Conservation (phyloP, 2,888 invertebrate genomes). For the Caenorhabditis sulstoni region DNA sequence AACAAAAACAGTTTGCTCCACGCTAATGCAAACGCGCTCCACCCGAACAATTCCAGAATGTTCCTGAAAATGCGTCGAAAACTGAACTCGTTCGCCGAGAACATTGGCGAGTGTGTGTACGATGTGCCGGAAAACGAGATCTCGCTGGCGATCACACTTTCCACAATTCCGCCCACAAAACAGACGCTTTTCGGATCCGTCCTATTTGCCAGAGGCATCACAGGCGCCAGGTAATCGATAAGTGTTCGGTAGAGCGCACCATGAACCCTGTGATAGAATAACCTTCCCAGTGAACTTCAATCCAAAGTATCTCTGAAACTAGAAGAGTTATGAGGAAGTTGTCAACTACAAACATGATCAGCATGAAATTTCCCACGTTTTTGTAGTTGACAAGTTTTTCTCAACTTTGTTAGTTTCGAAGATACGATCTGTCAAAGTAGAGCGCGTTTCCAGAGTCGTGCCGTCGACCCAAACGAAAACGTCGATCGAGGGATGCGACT, state of each 20-base stretch:
- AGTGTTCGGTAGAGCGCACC: background rate
- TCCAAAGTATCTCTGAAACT: no score
- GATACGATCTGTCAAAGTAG: no score
- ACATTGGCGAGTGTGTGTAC: constrained; percentile 73
- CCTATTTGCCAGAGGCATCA: constrained; percentile 72
- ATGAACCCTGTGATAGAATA: no score
- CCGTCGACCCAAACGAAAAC: constrained; percentile 55
- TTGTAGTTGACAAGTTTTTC: no score
- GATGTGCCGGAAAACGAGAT: constrained; percentile 72
- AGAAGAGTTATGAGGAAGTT: no score
- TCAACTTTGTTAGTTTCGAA: no score
- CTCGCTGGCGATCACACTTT: constrained; percentile 74
- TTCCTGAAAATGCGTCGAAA: constrained; percentile 65
- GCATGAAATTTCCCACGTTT: no score
- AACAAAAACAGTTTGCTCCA: constrained; percentile 64
- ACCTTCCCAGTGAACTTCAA: no score
- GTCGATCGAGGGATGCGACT: constrained; percentile 68
- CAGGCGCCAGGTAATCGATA: constrained; percentile 68
- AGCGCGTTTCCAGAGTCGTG: constrained; percentile 63
- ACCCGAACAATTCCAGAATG: constrained; percentile 44
- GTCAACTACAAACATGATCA: no score
- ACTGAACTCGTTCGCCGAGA: constrained; percentile 66
- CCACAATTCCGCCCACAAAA: constrained; percentile 68
- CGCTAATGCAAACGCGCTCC: background rate
- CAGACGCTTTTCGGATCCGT: constrained; percentile 74